Conservation (phyloP, 2,113 vertebrate genomes). For the Sylvicapra grimmia region DNA sequence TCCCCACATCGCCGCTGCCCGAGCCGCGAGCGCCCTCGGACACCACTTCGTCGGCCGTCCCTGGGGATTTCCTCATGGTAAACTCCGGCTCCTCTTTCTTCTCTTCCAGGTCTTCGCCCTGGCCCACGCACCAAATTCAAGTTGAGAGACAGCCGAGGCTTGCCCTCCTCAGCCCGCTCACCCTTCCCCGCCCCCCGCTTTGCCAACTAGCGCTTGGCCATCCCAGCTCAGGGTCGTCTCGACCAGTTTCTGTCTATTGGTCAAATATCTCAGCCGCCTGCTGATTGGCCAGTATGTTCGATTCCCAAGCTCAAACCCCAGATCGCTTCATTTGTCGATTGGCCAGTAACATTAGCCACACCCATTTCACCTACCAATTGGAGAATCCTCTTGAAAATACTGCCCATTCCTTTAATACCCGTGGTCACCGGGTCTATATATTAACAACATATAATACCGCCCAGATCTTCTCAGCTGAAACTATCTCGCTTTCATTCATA, state of each 20-base stretch:
- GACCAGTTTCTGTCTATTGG: neutral
- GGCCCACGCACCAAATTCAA: neutral
- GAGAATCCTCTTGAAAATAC: neutral
- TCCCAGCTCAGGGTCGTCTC: neutral
- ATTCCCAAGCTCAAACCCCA: neutral
- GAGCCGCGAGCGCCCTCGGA: neutral
- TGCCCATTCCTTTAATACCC: neutral
- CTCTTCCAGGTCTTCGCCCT: conserved; percentile 7
- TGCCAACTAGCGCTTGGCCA: neutral
- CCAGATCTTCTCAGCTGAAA: neutral
- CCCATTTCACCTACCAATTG: neutral
- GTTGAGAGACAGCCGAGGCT: neutral
- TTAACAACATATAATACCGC: neutral
- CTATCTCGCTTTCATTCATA: neutral
- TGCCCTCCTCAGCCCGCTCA: neutral
- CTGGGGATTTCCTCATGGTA: neutral
- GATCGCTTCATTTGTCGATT: neutral
- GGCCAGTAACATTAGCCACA: neutral
- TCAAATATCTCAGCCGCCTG: neutral
- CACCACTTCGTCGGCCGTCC: neutral
- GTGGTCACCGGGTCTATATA: neutral
- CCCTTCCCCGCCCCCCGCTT: accelerated
- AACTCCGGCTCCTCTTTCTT: neutral
- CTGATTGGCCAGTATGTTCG: neutral
- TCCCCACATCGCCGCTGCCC: accelerated